Evolutionary conservation across 2,888 invertebrate species (phyloP).

Genomic region (Cheilosia scutellata): DNA sequence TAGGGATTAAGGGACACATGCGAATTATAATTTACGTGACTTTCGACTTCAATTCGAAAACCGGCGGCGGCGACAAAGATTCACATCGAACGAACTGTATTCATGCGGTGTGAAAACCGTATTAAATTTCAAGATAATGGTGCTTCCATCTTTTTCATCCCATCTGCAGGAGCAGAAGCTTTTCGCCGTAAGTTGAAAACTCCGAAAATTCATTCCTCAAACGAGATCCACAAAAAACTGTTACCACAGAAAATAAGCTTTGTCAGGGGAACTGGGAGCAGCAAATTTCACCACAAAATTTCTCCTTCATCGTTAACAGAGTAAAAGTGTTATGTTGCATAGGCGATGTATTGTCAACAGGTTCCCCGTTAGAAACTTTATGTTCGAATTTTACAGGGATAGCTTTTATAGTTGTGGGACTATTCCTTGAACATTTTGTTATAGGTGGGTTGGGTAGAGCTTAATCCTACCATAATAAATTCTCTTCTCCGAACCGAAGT

Average conservation of each 20-base stretch:
- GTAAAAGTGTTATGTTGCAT: neutral
- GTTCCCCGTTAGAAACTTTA: neutral
- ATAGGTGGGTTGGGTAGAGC: too few relatives aligned
- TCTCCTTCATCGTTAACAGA: constrained; percentile 44
- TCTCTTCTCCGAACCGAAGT: too few relatives aligned
- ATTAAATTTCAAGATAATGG: constrained; percentile 50
- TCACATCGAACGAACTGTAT: constrained; percentile 45
- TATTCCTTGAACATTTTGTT: too few relatives aligned
- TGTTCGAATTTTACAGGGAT: too few relatives aligned
- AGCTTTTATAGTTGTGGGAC: too few relatives aligned
- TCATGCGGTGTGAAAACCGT: constrained; percentile 66
- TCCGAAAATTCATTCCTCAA: constrained; percentile 62
- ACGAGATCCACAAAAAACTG: constrained; percentile 57
- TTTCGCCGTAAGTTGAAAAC: constrained; percentile 62
- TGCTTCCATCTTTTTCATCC: constrained; percentile 36
- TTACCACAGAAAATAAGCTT: constrained; percentile 45
- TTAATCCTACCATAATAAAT: too few relatives aligned
- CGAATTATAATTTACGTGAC: constrained; percentile 27
- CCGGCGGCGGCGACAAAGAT: constrained; percentile 18
- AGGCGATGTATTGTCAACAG: too few relatives aligned
- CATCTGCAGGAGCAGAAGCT: constrained; percentile 21
- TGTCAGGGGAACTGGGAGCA: constrained; percentile 40
- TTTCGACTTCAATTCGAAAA: constrained; percentile 34
- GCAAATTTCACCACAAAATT: constrained; percentile 40
- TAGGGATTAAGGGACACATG: constrained; percentile 2